phyloP scores from a whole-genome alignment of 2,113 vertebrate species.

The Galemys pyrenaicus region DNA sequence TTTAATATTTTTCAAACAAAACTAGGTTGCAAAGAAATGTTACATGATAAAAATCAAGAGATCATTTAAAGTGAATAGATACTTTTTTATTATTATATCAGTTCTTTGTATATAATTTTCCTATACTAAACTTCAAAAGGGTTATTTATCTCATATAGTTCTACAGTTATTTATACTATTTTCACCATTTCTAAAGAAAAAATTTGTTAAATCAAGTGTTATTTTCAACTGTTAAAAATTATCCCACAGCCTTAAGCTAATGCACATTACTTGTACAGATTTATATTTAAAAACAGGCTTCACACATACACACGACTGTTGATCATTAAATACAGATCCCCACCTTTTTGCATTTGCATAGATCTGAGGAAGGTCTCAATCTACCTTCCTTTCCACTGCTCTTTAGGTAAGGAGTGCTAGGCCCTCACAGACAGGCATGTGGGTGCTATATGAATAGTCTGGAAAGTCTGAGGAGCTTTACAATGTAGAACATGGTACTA shows the following conservation, averaged over 20 bases:
- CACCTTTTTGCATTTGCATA: not conserved
- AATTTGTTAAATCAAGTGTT: not conserved
- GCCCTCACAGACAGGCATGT: not conserved
- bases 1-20: not conserved
- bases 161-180: not conserved
- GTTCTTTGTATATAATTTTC: slow-evolving; percentile 9
- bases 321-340: not conserved
- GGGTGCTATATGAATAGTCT: not conserved
- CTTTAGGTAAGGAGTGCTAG: not conserved
- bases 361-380: not conserved
- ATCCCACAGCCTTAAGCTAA: not conserved
- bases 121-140: not conserved
- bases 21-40: not conserved
- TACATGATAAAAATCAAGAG: not conserved
- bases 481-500: not conserved
- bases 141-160: not conserved
- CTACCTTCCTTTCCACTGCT: not conserved
- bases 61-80: not conserved
- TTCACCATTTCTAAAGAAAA: slow-evolving; percentile 37
- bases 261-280: not conserved
- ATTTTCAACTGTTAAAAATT: slow-evolving; percentile 25
- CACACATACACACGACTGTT: too few relatives aligned
- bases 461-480: not conserved
- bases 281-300: slow-evolving; percentile 17
- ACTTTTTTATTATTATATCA: not conserved